A percentile compares a stretch with the other conserved stretches of the same genome.
These are phyloP conservation scores for Tapirus indicus DNA, from an alignment of 2,797 vertebrate genomes.

Conservation along the genomic window DNA sequence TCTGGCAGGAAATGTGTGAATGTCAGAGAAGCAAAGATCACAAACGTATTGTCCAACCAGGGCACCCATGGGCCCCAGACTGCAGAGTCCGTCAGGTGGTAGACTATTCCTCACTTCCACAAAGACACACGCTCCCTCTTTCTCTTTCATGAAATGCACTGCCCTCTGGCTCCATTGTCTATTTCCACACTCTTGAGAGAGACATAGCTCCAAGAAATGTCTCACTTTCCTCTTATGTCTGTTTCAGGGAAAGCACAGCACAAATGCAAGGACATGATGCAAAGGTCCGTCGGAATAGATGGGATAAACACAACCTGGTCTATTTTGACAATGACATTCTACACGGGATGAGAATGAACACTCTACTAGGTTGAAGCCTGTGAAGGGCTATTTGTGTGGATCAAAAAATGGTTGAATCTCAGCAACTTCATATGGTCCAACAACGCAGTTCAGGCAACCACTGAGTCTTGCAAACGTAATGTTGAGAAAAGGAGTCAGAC, in stretches of 20 bases:
- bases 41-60: not conserved
- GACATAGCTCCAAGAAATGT: not conserved
- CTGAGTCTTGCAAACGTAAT: not conserved
- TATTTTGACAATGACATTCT: too few species aligned
- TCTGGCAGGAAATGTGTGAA: too few species aligned
- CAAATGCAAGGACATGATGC: not conserved
- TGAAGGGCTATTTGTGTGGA: not conserved
- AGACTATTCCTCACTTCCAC: not conserved
- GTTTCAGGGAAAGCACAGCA: not conserved
- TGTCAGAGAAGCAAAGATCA: not conserved
- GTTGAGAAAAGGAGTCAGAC: not conserved
- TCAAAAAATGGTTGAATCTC: not conserved
- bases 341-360: not conserved
- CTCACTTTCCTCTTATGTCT: not conserved
- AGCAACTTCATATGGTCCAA: not conserved
- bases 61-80: not conserved
- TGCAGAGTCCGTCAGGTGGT: rapidly evolving
- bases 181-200: not conserved
- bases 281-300: too few species aligned
- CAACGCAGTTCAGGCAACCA: not conserved
- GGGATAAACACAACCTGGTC: rapidly evolving
- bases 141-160: not conserved
- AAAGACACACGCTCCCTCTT: not conserved
- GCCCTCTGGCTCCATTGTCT: not conserved
- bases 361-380: not conserved